Evolutionary conservation across 2,113 vertebrate species (phyloP).

Genomic region (Madoqua kirkii): DNA sequence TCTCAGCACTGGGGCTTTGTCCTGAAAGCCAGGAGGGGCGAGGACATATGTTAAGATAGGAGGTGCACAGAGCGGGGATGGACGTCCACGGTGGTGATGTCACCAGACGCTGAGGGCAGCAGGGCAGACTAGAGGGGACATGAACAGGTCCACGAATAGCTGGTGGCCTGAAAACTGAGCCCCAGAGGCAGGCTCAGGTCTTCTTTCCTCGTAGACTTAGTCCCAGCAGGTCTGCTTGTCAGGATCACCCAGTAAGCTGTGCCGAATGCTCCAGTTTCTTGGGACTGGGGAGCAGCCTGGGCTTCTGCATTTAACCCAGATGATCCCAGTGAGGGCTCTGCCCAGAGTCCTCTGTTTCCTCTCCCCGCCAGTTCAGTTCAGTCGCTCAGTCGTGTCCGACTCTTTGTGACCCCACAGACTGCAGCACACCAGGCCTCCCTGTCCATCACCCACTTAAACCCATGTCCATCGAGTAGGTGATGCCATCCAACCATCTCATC

Average conservation of each 20-base stretch:
- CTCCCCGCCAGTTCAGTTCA: not conserved
- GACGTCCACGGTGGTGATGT: not conserved
- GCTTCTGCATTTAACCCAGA: not conserved
- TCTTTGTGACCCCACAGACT: not conserved
- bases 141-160: accelerated
- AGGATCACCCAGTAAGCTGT: not conserved
- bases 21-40: not conserved
- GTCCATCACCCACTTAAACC: not conserved
- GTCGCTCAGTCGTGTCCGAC: accelerated
- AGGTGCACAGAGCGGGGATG: accelerated
- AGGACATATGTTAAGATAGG: not conserved
- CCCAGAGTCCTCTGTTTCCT: not conserved
- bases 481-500: not conserved
- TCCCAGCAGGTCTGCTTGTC: not conserved
- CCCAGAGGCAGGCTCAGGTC: not conserved
- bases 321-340: not conserved
- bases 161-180: not conserved
- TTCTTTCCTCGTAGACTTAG: not conserved
- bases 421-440: not conserved
- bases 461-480: not conserved
- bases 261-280: not conserved
- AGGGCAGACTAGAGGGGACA: accelerated
- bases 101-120: accelerated
- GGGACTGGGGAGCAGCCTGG: not conserved
- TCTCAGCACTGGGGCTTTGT: not conserved